Percentiles rank a stretch among this genome's conserved stretches.
phyloP scores from a whole-genome alignment of 2,113 vertebrate species.

The Lampris megalopsis region DNA sequence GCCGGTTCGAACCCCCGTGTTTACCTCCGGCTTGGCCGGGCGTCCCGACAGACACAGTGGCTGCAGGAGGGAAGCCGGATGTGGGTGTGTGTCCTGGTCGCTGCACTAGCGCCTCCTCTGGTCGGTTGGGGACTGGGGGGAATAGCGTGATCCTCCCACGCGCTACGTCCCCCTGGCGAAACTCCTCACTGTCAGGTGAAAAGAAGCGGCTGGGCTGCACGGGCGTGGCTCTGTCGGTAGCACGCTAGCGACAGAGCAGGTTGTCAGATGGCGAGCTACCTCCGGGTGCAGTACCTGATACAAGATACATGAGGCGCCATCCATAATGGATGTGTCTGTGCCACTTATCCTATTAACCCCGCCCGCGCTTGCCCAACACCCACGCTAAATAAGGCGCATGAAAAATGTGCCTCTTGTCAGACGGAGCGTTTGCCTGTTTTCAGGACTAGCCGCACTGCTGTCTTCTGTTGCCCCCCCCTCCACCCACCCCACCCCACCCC shows the following conservation, averaged over 20 bases:
- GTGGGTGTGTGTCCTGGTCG: no score
- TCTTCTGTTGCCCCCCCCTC: constrained; percentile 45
- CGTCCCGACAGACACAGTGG: no score
- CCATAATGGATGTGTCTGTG: constrained; percentile 53
- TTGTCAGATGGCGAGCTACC: constrained; percentile 39
- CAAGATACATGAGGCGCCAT: constrained; percentile 54
- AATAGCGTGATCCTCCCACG: no score
- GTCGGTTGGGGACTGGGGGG: no score
- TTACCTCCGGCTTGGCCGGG: no score
- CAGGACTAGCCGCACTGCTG: constrained; percentile 40
- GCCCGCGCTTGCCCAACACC: constrained; percentile 11
- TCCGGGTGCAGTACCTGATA: constrained; percentile 26
- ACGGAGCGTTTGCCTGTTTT: constrained; percentile 47
- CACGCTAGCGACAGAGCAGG: constrained; percentile 17
- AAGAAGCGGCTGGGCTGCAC: no score
- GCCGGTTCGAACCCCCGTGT: no score
- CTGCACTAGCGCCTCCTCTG: no score
- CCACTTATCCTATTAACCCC: constrained; percentile 12
- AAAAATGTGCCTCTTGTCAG: constrained; percentile 24
- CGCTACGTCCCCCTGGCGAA: no score
- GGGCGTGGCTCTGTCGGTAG: constrained; percentile 7
- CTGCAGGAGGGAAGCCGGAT: no score
- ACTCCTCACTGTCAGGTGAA: no score
- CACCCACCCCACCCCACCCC: constrained; percentile 20
- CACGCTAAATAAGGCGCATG: constrained; percentile 34